Evolutionary conservation across 2,113 vertebrate genomes (phyloP).

Genomic region (Peucedramus taeniatus): DNA sequence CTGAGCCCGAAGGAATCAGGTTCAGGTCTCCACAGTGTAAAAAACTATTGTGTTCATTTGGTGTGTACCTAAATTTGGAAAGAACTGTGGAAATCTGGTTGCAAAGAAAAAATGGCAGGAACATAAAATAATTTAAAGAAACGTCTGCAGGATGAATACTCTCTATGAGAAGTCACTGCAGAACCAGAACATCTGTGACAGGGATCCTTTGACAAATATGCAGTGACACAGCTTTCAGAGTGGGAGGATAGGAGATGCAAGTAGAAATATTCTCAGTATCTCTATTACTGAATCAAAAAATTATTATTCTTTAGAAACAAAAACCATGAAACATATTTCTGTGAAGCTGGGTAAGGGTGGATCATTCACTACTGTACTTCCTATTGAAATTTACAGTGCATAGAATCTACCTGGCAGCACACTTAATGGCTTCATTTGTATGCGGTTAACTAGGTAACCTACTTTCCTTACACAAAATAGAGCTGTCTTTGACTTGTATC

Average conservation of each 20-base stretch:
- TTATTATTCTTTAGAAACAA: not conserved
- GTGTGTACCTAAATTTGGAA: not conserved
- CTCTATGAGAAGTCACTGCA: not conserved
- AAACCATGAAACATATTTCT: not conserved
- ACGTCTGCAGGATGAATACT: not conserved
- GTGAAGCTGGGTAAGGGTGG: not conserved
- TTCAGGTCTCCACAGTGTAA: not conserved
- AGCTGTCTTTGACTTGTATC: constrained; percentile 23
- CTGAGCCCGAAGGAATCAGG: not conserved
- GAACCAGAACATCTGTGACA: constrained; percentile 51
- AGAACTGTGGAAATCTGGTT: not conserved
- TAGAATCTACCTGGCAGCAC: constrained; percentile 9
- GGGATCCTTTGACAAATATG: constrained; percentile 28
- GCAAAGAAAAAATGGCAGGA: not conserved
- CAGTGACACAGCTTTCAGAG: constrained; percentile 41
- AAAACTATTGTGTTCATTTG: not conserved
- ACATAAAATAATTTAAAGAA: not conserved
- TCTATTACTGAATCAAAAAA: not conserved
- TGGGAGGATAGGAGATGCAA: constrained; percentile 41
- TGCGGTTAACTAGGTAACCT: constrained; percentile 54
- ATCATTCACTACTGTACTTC: not conserved
- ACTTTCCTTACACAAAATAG: constrained; percentile 23
- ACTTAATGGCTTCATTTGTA: constrained; percentile 32
- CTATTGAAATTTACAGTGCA: not conserved
- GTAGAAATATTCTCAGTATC: constrained; percentile 17